phyloP scores from a whole-genome alignment of 2,797 vertebrate genomes.

The Lepus oiostolus region DNA sequence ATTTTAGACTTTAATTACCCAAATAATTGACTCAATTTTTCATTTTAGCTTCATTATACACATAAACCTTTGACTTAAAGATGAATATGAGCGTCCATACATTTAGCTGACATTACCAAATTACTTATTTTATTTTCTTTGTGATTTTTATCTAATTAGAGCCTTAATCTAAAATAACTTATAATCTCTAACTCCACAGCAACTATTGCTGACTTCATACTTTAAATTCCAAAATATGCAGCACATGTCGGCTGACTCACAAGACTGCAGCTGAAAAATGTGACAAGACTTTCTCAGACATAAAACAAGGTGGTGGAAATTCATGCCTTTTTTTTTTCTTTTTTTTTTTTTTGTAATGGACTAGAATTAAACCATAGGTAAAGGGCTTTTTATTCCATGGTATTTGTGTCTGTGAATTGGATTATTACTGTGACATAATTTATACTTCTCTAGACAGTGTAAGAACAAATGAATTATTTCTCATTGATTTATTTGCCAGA shows the following conservation, averaged over 20 bases:
- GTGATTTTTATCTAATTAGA: slow-evolving; percentile 78
- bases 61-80: slow-evolving; percentile 71
- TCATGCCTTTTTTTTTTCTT: slow-evolving; percentile 59
- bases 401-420: slow-evolving; percentile 24
- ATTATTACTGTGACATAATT: slow-evolving; percentile 67
- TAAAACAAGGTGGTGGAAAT: slow-evolving; percentile 52
- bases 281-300: not conserved
- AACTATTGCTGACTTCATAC: slow-evolving; percentile 73
- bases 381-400: slow-evolving; percentile 72
- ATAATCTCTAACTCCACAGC: slow-evolving; percentile 69
- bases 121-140: slow-evolving; percentile 76
- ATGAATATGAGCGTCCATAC: slow-evolving; percentile 79
- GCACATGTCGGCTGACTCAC: slow-evolving; percentile 30
- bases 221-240: slow-evolving; percentile 78
- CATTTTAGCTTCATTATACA: slow-evolving; percentile 74
- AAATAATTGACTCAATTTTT: slow-evolving; percentile 83
- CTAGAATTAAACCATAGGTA: slow-evolving; percentile 62
- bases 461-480: slow-evolving; percentile 67
- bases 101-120: slow-evolving; percentile 78
- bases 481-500: slow-evolving; percentile 67
- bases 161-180: slow-evolving; percentile 67
- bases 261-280: slow-evolving; percentile 53
- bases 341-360: not conserved
- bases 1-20: slow-evolving; percentile 74
- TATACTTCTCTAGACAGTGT: slow-evolving; percentile 5